These are phyloP conservation scores for Romanogobio albipinnatus DNA, from an alignment of 2,113 vertebrate genomes.

Conservation along the genomic window DNA sequence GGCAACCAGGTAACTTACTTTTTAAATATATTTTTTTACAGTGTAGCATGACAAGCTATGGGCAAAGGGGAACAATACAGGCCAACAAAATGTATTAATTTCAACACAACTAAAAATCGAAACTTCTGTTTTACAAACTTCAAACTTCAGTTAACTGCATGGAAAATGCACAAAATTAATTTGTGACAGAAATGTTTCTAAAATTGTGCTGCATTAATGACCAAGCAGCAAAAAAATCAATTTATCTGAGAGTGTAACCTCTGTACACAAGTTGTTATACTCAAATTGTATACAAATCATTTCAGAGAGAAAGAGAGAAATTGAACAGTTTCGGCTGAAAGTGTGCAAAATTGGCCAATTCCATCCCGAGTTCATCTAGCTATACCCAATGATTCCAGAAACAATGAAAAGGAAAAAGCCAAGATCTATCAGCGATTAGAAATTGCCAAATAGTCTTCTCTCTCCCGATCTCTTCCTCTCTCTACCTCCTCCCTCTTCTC, in stretches of 20 bases:
- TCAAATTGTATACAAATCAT: slow-evolving; percentile 32
- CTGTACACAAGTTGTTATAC: not conserved
- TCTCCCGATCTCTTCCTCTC: slow-evolving; percentile 25
- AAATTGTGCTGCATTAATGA: not conserved
- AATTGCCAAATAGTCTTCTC: slow-evolving; percentile 45
- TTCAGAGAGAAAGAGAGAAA: slow-evolving; percentile 40
- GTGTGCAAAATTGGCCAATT: slow-evolving; percentile 54
- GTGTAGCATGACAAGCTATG: not conserved
- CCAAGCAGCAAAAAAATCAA: not conserved
- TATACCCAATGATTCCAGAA: slow-evolving; percentile 8
- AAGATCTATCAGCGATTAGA: slow-evolving; percentile 52
- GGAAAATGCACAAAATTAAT: not conserved
- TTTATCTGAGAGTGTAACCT: not conserved
- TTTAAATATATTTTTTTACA: too few relatives aligned
- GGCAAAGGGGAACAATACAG: not conserved
- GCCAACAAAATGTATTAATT: not conserved
- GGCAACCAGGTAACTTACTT: too few relatives aligned
- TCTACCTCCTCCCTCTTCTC: slow-evolving; percentile 9
- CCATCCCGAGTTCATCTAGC: slow-evolving; percentile 21
- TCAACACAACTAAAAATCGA: not conserved
- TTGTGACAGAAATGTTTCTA: not conserved
- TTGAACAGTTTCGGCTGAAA: slow-evolving; percentile 30
- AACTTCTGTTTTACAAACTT: not conserved
- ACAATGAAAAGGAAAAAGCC: slow-evolving; percentile 49
- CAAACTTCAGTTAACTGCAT: not conserved